A percentile compares a stretch with the other conserved stretches of the same genome.
phyloP scores from a whole-genome alignment of 2,113 vertebrate species.

The Dicaeum eximium region DNA sequence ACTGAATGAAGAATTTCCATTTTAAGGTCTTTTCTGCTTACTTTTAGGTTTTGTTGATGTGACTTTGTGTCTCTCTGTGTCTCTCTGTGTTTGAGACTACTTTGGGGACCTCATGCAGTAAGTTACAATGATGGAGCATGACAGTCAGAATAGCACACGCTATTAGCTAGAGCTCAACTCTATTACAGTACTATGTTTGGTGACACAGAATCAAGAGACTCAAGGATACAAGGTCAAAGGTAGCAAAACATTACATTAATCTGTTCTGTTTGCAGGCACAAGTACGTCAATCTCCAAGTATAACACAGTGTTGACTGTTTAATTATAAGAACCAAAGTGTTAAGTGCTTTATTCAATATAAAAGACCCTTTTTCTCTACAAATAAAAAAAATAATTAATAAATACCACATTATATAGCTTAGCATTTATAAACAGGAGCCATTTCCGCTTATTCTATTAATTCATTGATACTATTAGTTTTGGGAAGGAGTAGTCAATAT shows the following conservation, averaged over 20 bases:
- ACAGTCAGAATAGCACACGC: slow-evolving; percentile 87
- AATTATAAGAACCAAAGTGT: slow-evolving; percentile 72
- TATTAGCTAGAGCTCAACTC: slow-evolving; percentile 86
- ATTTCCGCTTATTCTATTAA: slow-evolving; percentile 42
- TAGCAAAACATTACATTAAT: slow-evolving; percentile 91
- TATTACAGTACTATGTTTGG: slow-evolving; percentile 84
- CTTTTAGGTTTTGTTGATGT: slow-evolving; percentile 67
- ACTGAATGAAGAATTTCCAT: slow-evolving; percentile 67
- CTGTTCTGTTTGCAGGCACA: slow-evolving; percentile 77
- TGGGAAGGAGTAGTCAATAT: background rate
- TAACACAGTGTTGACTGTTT: slow-evolving; percentile 67
- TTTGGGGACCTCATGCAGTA: slow-evolving; percentile 82
- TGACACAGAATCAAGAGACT: slow-evolving; percentile 85
- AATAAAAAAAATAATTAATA: background rate
- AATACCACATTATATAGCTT: background rate
- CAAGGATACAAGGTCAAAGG: slow-evolving; percentile 87
- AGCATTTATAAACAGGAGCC: background rate
- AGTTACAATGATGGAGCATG: slow-evolving; percentile 89
- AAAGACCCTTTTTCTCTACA: background rate
- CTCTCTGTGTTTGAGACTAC: slow-evolving; percentile 70
- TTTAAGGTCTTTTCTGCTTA: slow-evolving; percentile 70
- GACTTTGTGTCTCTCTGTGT: slow-evolving; percentile 65
- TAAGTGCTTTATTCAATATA: slow-evolving; percentile 25
- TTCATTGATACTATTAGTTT: background rate
- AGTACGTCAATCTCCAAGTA: slow-evolving; percentile 70